phyloP scores from a whole-genome alignment of 2,113 vertebrate species.

The Acrocephalus arundinaceus region DNA sequence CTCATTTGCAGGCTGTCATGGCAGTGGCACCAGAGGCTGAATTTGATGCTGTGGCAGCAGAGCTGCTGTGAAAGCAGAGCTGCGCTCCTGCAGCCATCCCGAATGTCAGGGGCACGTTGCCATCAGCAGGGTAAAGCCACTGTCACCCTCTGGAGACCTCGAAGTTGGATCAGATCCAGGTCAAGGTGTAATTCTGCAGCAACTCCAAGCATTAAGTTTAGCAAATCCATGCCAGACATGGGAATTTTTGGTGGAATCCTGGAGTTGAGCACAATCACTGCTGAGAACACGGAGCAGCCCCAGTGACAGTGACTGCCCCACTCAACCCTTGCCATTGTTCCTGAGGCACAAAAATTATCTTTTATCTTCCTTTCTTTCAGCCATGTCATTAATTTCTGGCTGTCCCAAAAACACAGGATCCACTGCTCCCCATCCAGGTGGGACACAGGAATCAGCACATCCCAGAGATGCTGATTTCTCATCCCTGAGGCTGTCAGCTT shows the following conservation, averaged over 20 bases:
- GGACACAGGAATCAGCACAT: background rate
- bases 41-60: background rate
- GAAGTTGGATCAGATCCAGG: background rate
- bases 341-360: background rate
- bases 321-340: background rate
- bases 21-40: background rate
- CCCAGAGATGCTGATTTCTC: background rate
- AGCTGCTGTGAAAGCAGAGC: background rate
- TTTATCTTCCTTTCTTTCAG: background rate
- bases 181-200: background rate
- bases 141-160: background rate
- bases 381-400: background rate
- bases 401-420: background rate
- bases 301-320: background rate
- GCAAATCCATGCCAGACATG: background rate
- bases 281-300: background rate
- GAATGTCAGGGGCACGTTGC: background rate
- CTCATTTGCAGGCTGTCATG: background rate
- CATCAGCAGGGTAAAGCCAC: background rate
- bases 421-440: background rate
- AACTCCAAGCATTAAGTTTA: fast-evolving
- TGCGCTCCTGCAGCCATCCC: background rate
- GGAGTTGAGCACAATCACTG: background rate
- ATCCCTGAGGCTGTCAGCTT: background rate
- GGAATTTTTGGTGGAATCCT: background rate